These are phyloP conservation scores for Haemorhous mexicanus DNA, from an alignment of 2,113 vertebrate species.

Conservation along the genomic window DNA sequence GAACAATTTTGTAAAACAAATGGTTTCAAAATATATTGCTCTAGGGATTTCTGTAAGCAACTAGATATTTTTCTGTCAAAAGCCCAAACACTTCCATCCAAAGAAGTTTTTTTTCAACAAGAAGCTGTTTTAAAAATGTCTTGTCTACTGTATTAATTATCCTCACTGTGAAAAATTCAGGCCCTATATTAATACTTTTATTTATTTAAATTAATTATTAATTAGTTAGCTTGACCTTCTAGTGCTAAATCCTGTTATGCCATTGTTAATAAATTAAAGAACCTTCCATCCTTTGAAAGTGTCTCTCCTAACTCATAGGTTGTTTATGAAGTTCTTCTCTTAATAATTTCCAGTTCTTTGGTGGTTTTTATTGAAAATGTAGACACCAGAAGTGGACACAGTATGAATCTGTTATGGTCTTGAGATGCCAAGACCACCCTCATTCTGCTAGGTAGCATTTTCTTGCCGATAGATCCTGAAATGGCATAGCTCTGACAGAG, in stretches of 20 bases:
- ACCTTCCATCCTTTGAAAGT: not conserved
- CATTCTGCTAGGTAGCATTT: not conserved
- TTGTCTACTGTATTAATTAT: not conserved
- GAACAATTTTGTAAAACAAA: not conserved
- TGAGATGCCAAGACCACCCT: not conserved
- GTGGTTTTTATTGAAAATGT: not conserved
- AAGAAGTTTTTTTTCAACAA: not conserved
- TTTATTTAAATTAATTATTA: slow-evolving; percentile 19
- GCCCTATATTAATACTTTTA: not conserved
- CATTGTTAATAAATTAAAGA: slow-evolving; percentile 10
- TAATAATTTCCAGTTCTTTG: not conserved
- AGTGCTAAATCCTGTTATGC: not conserved
- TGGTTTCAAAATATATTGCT: not conserved
- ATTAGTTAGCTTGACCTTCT: not conserved
- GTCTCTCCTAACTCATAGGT: not conserved
- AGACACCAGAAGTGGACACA: not conserved
- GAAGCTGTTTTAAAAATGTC: not conserved
- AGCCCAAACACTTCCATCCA: not conserved
- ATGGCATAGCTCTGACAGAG: not conserved
- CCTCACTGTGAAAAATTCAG: not conserved
- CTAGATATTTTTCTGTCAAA: not conserved
- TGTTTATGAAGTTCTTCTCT: not conserved
- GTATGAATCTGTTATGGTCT: not conserved
- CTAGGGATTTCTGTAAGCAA: not conserved
- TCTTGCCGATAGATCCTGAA: not conserved